Evolutionary conservation across 1,140 invertebrate genomes (phyloP), one percentile per base, ranked within the genome.

Genomic region (Chrysomallon squamiferum): DNA sequence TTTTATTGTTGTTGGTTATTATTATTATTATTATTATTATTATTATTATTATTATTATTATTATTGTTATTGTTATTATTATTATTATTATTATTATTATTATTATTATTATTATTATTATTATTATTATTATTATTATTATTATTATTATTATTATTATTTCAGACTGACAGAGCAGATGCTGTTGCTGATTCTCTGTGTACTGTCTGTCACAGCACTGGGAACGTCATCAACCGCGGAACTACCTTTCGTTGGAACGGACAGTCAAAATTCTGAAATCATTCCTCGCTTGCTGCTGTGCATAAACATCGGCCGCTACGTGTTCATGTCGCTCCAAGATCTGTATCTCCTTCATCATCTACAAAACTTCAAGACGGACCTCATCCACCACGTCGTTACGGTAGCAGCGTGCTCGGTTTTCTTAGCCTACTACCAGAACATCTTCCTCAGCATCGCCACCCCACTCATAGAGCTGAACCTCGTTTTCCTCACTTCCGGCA

Each of bases 301-400:
- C 29, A 18, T 54, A 20, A 54, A 54, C 29, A 30, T 54, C 22
- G 50, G 50, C 29, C 50, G 50, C 50, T 54, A 54, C 50, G 29
- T 54, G 5, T 54, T 27, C 50, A 54, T 27, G 50, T 27, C 50
- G 15, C 22, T 54, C n/a, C 50, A 54, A 54, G 50, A 54, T 22
- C 25, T 25, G 9, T 54, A 27, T 27, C 22, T 54, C 9, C 50
- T 27, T 7, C 50, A 54, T 4, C 50, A 54, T 54, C 22, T 54
- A 27, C 22, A 54, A 6, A 25, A 30, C 29, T 54, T 54, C 29
- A 54, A 54, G 13, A 54, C 50, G 3, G 50, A 54, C 29, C 50
- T 54, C 22, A 54, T 54, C 29, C 50, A 54, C 22, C 50, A 54
- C 22, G 29, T 54, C 7, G 50, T 54, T 13, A 54, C 50, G 15